These are phyloP conservation scores for Harpagus bidentatus DNA, from an alignment of 2,113 vertebrate genomes.

Conservation along the genomic window DNA sequence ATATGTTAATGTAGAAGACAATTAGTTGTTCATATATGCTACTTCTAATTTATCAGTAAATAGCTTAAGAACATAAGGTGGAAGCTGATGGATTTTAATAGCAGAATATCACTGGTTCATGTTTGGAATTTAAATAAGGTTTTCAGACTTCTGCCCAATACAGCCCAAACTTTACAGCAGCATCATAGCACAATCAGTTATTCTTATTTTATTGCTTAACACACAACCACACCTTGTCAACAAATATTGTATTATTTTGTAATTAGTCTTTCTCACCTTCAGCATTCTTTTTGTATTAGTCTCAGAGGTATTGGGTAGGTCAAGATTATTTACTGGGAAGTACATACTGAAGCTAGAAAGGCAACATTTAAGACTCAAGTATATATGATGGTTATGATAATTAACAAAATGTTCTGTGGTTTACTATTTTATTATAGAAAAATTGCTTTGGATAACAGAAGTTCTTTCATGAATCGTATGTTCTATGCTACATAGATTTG, in stretches of 20 bases:
- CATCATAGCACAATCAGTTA: background rate
- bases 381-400: background rate
- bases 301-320: background rate
- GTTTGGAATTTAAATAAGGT: background rate
- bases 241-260: background rate
- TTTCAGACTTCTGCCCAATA: background rate
- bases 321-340: background rate
- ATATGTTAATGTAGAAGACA: background rate
- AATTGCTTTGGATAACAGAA: background rate
- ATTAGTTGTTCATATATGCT: background rate
- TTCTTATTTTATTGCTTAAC: background rate
- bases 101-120: background rate
- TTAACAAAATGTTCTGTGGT: background rate
- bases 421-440: background rate
- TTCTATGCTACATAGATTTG: background rate
- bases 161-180: background rate
- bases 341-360: background rate
- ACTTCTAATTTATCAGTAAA: background rate
- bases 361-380: background rate
- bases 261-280: background rate
- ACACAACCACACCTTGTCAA: background rate
- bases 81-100: background rate
- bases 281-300: background rate
- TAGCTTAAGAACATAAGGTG: background rate
- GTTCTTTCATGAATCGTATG: background rate